Base-by-base conservation (phyloP, 2,797 vertebrate genomes). In the Scomberomorus guttatus region DNA sequence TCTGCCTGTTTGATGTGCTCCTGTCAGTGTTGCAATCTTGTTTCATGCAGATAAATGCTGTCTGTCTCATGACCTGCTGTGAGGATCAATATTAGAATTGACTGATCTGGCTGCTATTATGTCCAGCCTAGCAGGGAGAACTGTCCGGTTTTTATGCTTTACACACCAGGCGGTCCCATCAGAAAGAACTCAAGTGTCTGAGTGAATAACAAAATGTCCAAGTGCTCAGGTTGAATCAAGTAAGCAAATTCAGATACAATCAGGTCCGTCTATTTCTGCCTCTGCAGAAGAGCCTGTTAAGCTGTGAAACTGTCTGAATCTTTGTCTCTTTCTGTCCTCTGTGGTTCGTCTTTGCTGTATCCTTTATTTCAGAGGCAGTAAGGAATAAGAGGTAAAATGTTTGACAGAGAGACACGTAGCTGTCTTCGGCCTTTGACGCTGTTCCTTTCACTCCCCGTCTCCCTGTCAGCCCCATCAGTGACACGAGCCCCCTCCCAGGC, bases 71-170 rank as follows among this genome's bases (percentile, higher is more conserved):
- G 72, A 70, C 71, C 75, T 2, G 27, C 80, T 84, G 87, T 59
- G 82, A 57, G 32, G 80, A 90, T 92, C 90, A 72, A 89, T 92
- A 46, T 12, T 4, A 11, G 60, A 83, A 75, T 73, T 61, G 72
- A 85, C 78, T 64, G 69, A 75, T 81, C 68, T 12, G 62, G 63
- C 74, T 44, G 77, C 72, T 64, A 68, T 87, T 83, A 74, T 67
- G 80, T 82, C 68, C 77, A 34, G 32, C 57, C 64, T 20, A 12
- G 81, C 63, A 6, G 77, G 3, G 60, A 62, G 60, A 48, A 9
- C 56, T 2, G 59, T 6, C 3, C 12, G 1, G 46, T 29, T 60
- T 85, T 86, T 89, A 74, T 82, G 63, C 72, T 52, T 32, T 54
- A 8, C 72, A 3, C 70, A 12, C 10, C 39, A 37, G 81, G 86